These are phyloP conservation scores for Thaumatotibia leucotreta DNA, from an alignment of 1,140 invertebrate species.

Conservation along the genomic window DNA sequence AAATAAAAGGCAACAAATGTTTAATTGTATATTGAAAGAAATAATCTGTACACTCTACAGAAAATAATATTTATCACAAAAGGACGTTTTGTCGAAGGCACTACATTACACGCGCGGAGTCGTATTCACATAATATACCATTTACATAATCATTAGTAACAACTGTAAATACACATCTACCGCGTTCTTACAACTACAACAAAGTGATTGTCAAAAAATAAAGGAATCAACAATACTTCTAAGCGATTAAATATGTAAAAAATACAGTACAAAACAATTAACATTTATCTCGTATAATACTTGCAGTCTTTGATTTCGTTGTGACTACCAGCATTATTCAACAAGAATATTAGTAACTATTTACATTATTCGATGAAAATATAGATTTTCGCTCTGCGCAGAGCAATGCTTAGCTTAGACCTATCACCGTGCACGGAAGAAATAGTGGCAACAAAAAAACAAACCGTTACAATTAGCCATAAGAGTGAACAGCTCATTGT, in stretches of 20 bases:
- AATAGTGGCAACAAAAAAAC: constrained; percentile 15
- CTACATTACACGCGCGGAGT: constrained; percentile 29
- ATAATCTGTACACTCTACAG: constrained; percentile 66
- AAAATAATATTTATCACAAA: constrained; percentile 71
- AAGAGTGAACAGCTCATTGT: too few relatives aligned
- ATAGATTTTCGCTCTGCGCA: constrained; percentile 56
- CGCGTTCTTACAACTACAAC: constrained; percentile 40
- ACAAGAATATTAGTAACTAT: constrained; percentile 41
- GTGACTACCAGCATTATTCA: constrained; percentile 67
- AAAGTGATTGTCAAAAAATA: constrained; percentile 70
- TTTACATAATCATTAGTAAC: constrained; percentile 13
- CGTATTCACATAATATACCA: constrained; percentile 18
- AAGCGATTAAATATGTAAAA: constrained; percentile 54
- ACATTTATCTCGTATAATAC: constrained; percentile 53
- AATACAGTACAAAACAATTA: constrained; percentile 51
- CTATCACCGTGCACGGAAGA: constrained; percentile 10
- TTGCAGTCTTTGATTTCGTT: constrained; percentile 74
- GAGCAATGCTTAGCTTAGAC: constrained; percentile 33
- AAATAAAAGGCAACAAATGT: constrained; percentile 20
- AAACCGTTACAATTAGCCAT: neutral
- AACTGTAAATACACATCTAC: constrained; percentile 14
- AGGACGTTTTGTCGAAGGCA: constrained; percentile 69
- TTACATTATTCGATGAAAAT: constrained; percentile 62
- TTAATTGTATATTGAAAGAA: constrained; percentile 60
- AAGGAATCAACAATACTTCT: constrained; percentile 58